A percentile compares a stretch with the other conserved stretches of the same genome.
phyloP scores from a whole-genome alignment of 1,140 invertebrate species.

The Drosophila cardini region DNA sequence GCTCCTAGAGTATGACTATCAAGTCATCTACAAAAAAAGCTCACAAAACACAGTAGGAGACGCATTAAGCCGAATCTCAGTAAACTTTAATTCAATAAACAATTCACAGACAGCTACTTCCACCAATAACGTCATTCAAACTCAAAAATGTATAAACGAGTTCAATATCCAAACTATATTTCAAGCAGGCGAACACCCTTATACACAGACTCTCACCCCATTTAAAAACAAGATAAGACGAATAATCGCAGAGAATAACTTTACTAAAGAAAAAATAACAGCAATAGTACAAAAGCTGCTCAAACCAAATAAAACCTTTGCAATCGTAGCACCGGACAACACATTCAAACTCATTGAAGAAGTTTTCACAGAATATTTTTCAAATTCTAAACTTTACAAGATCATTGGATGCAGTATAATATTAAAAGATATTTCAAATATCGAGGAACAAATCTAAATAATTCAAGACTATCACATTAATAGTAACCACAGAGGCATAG shows the following conservation, averaged over 20 bases:
- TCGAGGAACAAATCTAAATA: not conserved
- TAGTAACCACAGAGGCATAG: not conserved
- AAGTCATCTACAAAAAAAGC: too few relatives aligned
- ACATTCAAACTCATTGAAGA: not conserved
- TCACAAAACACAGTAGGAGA: too few relatives aligned
- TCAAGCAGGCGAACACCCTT: not conserved
- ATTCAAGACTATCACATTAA: not conserved
- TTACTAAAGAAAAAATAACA: not conserved
- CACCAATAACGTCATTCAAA: too few relatives aligned
- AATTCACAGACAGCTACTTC: too few relatives aligned
- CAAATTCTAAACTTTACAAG: not conserved
- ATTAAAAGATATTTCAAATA: not conserved
- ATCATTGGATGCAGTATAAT: not conserved
- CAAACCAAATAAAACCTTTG: not conserved
- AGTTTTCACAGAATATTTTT: not conserved
- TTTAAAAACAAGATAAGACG: not conserved
- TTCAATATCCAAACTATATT: constrained; percentile 5
- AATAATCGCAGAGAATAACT: not conserved
- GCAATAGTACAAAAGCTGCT: not conserved
- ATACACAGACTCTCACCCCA: not conserved
- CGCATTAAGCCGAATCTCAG: too few relatives aligned
- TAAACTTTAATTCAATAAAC: too few relatives aligned
- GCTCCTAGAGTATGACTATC: too few relatives aligned
- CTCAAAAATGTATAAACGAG: not conserved
- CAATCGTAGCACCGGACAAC: not conserved